Conservation (phyloP, 2,113 vertebrate species). For the Lampris megalopsis region DNA sequence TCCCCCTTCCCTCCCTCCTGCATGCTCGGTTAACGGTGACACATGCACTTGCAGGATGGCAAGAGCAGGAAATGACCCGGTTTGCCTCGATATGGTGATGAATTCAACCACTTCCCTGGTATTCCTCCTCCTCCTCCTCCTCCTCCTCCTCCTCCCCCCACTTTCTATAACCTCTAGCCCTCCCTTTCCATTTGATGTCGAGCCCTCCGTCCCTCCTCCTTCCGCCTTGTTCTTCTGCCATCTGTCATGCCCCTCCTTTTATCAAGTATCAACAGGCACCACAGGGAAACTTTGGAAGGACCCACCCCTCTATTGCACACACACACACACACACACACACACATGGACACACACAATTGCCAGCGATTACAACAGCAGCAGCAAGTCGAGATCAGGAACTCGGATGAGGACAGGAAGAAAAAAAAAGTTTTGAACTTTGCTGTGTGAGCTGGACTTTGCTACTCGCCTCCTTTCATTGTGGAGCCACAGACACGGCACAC, state of each 20-base stretch:
- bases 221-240: background rate
- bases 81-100: conserved; percentile 54
- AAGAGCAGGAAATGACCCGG: conserved; percentile 64
- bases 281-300: conserved; percentile 61
- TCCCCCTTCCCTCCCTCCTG: background rate
- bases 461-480: background rate
- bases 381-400: conserved; percentile 26
- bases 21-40: background rate
- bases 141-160: conserved; percentile 2
- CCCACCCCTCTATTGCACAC: conserved; percentile 54
- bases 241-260: conserved; percentile 62
- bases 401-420: background rate
- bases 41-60: background rate
- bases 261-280: conserved; percentile 77
- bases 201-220: conserved; percentile 27
- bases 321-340: conserved; percentile 4
- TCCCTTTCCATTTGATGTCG: conserved; percentile 20
- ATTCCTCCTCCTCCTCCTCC: background rate
- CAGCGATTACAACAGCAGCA: conserved; percentile 39
- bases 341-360: conserved; percentile 23
- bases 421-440: conserved; percentile 4
- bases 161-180: conserved; percentile 21
- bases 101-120: conserved; percentile 33
- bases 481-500: background rate
- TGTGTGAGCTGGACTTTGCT: conserved; percentile 12